Percentiles rank a stretch among this genome's conserved stretches.
Evolutionary conservation across 2,888 invertebrate species (phyloP).

Genomic region (Conistra vaccinii): DNA sequence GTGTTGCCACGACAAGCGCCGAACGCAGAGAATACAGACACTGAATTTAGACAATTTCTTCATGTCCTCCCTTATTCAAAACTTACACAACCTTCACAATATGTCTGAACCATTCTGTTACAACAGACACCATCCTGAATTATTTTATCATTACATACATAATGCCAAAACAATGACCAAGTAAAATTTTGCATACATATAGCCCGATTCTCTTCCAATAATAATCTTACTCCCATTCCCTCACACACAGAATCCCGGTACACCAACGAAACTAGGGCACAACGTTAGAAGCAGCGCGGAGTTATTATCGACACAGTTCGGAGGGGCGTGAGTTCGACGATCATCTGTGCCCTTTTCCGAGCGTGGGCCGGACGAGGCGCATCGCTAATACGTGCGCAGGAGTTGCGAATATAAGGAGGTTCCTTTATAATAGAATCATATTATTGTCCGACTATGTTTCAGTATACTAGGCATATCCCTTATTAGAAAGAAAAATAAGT

Average conservation of each 20-base stretch:
- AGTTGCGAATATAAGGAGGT: constrained; percentile 58
- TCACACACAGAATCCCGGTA: constrained; percentile 12
- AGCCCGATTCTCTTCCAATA: constrained; percentile 2
- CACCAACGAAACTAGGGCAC: constrained; percentile 48
- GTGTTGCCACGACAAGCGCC: too few relatives aligned
- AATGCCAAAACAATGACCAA: neutral
- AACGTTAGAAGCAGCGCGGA: constrained; percentile 56
- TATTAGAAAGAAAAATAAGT: too few relatives aligned
- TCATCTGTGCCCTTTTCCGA: constrained; percentile 81
- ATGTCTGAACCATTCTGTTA: too few relatives aligned
- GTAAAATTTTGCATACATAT: neutral
- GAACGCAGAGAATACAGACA: too few relatives aligned
- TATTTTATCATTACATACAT: too few relatives aligned
- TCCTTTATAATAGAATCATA: neutral
- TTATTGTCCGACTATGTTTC: too few relatives aligned
- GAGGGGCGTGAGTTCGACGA: constrained; percentile 72
- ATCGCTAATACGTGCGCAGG: constrained; percentile 72
- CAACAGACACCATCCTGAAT: too few relatives aligned
- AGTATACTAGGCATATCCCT: too few relatives aligned
- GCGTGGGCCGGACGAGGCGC: constrained; percentile 78
- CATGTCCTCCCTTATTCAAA: too few relatives aligned
- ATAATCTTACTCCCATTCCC: neutral
- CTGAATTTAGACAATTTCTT: too few relatives aligned
- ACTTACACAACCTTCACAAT: too few relatives aligned
- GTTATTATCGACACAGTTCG: constrained; percentile 68